Conservation (phyloP, 2,797 vertebrate genomes). For the Phoebastria nigripes region DNA sequence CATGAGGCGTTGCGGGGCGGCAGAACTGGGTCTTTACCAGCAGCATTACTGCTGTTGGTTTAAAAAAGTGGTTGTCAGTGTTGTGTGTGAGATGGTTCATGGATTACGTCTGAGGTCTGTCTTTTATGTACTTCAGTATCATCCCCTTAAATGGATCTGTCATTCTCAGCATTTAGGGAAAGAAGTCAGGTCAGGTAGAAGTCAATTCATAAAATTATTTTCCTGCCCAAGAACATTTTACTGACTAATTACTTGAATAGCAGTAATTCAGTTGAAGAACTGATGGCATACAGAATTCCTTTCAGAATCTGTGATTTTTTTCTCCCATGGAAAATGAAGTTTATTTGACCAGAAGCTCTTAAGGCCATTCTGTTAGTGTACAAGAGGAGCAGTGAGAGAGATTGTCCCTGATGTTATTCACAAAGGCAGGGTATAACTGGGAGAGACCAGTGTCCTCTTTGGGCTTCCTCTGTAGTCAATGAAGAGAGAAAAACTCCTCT, state of each 20-base stretch:
- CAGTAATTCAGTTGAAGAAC: not conserved
- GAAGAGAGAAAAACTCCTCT: not conserved
- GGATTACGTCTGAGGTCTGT: not conserved
- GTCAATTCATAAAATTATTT: not conserved
- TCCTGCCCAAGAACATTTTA: not conserved
- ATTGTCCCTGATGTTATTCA: not conserved
- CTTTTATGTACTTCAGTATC: not conserved
- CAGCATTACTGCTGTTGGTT: not conserved
- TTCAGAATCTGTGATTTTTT: not conserved
- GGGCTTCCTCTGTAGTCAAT: not conserved
- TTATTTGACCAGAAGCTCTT: not conserved
- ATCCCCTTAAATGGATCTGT: not conserved
- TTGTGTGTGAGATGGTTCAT: not conserved
- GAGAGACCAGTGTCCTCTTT: not conserved
- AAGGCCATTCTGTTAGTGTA: not conserved
- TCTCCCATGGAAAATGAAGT: not conserved
- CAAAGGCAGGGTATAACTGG: not conserved
- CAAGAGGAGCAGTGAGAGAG: not conserved
- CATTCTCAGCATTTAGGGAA: not conserved
- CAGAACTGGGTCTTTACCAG: not conserved
- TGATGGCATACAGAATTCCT: not conserved
- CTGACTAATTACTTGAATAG: not conserved
- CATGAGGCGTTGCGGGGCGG: not conserved
- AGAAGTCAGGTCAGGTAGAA: slow-evolving; percentile 35
- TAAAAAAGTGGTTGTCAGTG: not conserved